phyloP scores from a whole-genome alignment of 2,888 invertebrate species.

The Quadriops clusia region DNA sequence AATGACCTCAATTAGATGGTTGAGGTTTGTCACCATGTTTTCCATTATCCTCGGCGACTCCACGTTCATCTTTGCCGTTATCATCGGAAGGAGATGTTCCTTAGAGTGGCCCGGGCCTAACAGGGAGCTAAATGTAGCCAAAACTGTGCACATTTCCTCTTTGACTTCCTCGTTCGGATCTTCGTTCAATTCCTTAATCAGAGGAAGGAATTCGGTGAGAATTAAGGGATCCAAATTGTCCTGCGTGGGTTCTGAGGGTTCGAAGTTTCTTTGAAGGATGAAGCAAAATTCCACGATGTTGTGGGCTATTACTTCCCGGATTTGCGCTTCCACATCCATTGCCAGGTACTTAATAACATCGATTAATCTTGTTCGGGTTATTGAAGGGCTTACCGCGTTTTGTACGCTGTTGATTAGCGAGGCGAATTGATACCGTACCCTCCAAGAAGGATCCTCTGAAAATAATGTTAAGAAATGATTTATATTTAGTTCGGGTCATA shows the following conservation, averaged over 20 bases:
- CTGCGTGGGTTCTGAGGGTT: conserved; percentile 9
- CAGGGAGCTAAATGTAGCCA: conserved; percentile 23
- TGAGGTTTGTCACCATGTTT: conserved; percentile 28
- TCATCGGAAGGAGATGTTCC: conserved; percentile 26
- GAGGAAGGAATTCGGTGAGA: conserved; percentile 23
- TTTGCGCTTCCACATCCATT: conserved; percentile 25
- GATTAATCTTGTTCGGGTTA: conserved; percentile 22
- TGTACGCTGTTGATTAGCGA: conserved; percentile 23
- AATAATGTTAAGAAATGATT: no score
- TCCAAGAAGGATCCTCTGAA: conserved; percentile 28
- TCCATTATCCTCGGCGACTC: conserved; percentile 28
- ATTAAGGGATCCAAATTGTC: conserved; percentile 27
- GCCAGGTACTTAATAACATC: conserved; percentile 25
- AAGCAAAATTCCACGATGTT: conserved; percentile 24
- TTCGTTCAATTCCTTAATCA: conserved; percentile 21
- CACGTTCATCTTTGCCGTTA: conserved; percentile 25
- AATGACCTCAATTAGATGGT: conserved; percentile 19
- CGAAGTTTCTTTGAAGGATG: conserved; percentile 23
- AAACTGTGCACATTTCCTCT: conserved; percentile 24
- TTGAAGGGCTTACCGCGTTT: conserved; percentile 18
- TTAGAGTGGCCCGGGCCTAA: conserved; percentile 25
- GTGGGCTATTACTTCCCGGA: conserved; percentile 23
- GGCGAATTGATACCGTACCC: conserved; percentile 26
- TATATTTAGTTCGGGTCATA: no score
- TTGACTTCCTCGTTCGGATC: conserved; percentile 26